Evolutionary conservation across 2,888 invertebrate genomes (phyloP).

Genomic region (Carpatolechia fugitivella): DNA sequence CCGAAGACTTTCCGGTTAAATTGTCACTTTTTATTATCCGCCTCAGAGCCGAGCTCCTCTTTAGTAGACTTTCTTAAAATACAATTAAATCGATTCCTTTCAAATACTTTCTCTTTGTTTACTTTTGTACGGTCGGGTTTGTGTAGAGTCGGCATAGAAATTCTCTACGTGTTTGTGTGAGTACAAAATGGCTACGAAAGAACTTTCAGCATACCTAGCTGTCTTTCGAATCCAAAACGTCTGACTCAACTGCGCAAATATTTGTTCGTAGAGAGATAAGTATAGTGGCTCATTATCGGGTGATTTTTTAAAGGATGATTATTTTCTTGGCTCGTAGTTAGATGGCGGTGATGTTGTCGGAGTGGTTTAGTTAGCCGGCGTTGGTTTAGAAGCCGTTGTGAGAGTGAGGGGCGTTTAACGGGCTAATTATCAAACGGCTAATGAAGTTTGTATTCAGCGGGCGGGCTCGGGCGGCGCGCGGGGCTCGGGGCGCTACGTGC

Average conservation of each 20-base stretch:
- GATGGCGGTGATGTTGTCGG: not conserved
- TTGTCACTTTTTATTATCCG: constrained; percentile 64
- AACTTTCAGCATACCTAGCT: constrained; percentile 2
- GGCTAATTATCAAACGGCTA: constrained; percentile 80
- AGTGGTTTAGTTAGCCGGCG: not conserved
- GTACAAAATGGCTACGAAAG: not conserved
- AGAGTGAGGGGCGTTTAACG: constrained; percentile 76
- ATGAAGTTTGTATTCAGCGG: constrained; percentile 80
- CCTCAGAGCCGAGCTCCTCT: constrained; percentile 37
- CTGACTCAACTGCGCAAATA: not conserved
- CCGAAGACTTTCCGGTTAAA: constrained; percentile 61
- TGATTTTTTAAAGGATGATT: not conserved
- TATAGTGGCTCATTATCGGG: constrained; percentile 3
- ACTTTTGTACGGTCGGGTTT: constrained; percentile 8
- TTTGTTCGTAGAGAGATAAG: constrained; percentile 1
- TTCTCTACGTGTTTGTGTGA: constrained; percentile 4
- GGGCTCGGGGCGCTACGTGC: constrained; percentile 67
- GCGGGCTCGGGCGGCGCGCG: constrained; percentile 58
- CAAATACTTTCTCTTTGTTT: constrained; percentile 14
- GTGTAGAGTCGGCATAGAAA: not conserved
- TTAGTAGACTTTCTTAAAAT: constrained; percentile 20
- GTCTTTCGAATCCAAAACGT: not conserved
- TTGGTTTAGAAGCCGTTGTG: constrained; percentile 55
- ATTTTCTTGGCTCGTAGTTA: not conserved
- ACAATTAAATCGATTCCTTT: constrained; percentile 23